Conservation (phyloP, 2,113 vertebrate genomes). For the Cichladusa arquata region DNA sequence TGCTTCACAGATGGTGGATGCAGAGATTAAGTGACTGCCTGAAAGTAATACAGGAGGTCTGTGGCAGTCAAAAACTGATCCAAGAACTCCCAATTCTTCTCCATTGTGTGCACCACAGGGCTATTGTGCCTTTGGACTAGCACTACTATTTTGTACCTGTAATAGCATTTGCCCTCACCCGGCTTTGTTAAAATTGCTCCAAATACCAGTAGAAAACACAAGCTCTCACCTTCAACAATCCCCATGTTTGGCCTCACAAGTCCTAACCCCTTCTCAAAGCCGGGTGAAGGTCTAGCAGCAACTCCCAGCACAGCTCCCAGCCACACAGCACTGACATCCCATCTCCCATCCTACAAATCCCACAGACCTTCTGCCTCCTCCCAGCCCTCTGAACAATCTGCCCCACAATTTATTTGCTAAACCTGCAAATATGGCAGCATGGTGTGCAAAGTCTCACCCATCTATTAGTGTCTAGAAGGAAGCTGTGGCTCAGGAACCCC, state of each 20-base stretch:
- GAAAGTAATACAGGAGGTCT: background rate
- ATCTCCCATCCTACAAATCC: accelerated
- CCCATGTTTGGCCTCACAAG: background rate
- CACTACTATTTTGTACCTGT: background rate
- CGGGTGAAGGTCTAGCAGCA: background rate
- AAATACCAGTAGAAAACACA: background rate
- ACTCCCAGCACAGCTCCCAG: background rate
- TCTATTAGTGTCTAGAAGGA: background rate
- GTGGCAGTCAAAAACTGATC: background rate
- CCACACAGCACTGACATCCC: background rate
- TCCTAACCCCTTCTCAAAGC: background rate
- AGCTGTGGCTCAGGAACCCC: background rate
- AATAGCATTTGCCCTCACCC: background rate
- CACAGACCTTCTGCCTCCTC: background rate
- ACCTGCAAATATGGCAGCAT: background rate
- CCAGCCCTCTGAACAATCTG: background rate
- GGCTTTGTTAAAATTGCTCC: background rate
- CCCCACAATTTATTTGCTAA: background rate
- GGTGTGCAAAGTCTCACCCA: background rate
- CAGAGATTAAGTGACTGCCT: background rate
- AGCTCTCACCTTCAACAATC: background rate
- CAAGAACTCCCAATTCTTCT: background rate
- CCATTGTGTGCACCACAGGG: background rate
- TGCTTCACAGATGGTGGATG: background rate
- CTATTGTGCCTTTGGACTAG: background rate